Conservation (phyloP, 1,140 invertebrate genomes). For the Dolichoris vasculosae region DNA sequence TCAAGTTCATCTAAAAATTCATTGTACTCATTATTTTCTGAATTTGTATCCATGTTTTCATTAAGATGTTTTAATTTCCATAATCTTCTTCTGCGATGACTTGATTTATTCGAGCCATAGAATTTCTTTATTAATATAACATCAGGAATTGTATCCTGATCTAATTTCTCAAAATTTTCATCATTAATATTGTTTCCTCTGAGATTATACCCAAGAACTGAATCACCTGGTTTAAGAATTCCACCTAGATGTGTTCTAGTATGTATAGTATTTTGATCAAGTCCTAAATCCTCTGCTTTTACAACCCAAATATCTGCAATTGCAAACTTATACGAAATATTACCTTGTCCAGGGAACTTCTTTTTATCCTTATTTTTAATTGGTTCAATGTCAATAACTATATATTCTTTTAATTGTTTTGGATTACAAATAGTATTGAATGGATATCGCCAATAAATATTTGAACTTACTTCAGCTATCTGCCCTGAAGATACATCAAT, state of each 20-base stretch:
- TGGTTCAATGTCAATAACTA: slow-evolving; percentile 95
- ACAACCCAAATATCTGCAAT: slow-evolving; percentile 96
- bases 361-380: slow-evolving; percentile 86
- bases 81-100: slow-evolving; percentile 82
- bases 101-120: slow-evolving; percentile 82
- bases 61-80: slow-evolving; percentile 96
- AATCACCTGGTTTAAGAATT: slow-evolving; percentile 93
- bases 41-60: slow-evolving; percentile 79
- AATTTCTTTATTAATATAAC: slow-evolving; percentile 95
- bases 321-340: slow-evolving; percentile 89
- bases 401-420: slow-evolving; percentile 93
- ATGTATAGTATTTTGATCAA: slow-evolving; percentile 88
- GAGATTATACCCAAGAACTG: slow-evolving; percentile 93
- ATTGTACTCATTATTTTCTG: slow-evolving; percentile 88
- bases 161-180: slow-evolving; percentile 88
- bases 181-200: slow-evolving; percentile 94
- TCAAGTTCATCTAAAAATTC: slow-evolving; percentile 98
- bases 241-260: slow-evolving; percentile 95
- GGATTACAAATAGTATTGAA: slow-evolving; percentile 92
- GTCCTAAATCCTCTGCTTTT: slow-evolving; percentile 90
- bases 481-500: slow-evolving; percentile 96
- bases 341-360: slow-evolving; percentile 89
- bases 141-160: slow-evolving; percentile 85
- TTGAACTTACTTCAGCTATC: slow-evolving; percentile 90
- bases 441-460: slow-evolving; percentile 89